Percentiles rank a stretch among this genome's conserved stretches.
phyloP scores from a whole-genome alignment of 1,140 invertebrate genomes.

The Drosophila baimaii region DNA sequence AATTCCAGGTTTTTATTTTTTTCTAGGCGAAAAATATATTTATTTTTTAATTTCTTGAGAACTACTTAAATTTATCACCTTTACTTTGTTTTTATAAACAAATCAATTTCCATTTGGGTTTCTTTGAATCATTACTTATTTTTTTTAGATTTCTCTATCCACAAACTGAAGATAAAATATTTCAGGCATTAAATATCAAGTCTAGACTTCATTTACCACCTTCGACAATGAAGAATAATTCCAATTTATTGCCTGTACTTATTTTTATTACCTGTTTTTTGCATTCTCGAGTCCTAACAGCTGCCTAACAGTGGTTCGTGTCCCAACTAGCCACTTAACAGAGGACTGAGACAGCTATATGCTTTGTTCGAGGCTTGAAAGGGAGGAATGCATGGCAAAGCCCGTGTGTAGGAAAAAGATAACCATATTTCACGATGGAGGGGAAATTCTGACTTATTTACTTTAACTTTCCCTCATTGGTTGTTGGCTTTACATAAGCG shows the following conservation, averaged over 20 bases:
- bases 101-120: background rate
- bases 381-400: background rate
- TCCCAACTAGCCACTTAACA: conserved; percentile 21
- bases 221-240: conserved; percentile 10
- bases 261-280: background rate
- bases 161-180: background rate
- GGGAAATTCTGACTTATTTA: conserved; percentile 57
- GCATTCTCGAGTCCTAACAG: conserved; percentile 5
- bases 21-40: background rate
- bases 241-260: background rate
- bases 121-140: background rate
- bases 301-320: conserved; percentile 54
- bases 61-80: background rate
- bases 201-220: conserved; percentile 27
- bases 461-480: conserved; percentile 20
- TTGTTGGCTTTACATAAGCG: conserved; percentile 21
- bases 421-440: conserved; percentile 3
- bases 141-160: background rate
- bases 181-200: background rate
- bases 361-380: background rate
- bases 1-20: too few relatives aligned
- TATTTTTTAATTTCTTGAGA: background rate
- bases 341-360: conserved; percentile 12
- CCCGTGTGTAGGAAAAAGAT: conserved; percentile 9
- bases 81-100: background rate